A percentile compares a stretch with the other conserved stretches of the same genome.
phyloP scores from a whole-genome alignment of 2,888 invertebrate genomes.

The Phengaris alcon region DNA sequence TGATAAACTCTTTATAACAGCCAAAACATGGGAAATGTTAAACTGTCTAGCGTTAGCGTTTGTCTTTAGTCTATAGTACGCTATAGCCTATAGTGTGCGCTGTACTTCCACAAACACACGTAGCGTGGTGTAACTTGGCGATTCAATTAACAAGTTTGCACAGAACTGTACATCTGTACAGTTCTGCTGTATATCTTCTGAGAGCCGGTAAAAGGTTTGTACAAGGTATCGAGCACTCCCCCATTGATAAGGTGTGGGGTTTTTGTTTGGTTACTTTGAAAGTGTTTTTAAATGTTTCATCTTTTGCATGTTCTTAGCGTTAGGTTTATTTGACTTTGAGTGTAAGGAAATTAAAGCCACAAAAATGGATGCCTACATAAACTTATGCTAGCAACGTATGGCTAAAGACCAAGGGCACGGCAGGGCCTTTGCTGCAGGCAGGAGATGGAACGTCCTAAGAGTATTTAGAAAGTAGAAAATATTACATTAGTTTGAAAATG shows the following conservation, averaged over 20 bases:
- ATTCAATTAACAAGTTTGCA: constrained; percentile 40
- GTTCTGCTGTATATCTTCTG: neutral
- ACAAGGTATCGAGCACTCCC: constrained; percentile 30
- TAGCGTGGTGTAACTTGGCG: constrained; percentile 33
- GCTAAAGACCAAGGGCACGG: no score
- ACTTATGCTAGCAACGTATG: no score
- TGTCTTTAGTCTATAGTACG: neutral
- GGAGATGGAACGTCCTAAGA: no score
- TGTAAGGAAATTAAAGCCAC: no score
- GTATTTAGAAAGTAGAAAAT: no score
- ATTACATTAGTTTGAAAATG: no score
- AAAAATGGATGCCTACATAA: no score
- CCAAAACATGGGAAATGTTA: no score
- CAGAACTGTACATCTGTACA: constrained; percentile 37
- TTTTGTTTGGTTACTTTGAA: constrained; percentile 7
- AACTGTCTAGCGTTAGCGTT: no score
- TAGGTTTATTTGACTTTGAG: no score
- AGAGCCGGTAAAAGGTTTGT: constrained; percentile 32
- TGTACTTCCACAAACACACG: constrained; percentile 30
- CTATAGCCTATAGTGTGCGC: neutral
- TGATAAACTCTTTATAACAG: no score
- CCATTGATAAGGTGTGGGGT: constrained; percentile 5
- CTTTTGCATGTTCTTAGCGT: neutral
- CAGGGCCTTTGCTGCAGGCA: no score
- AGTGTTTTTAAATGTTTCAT: neutral